A percentile compares a stretch with the other conserved stretches of the same genome.
Evolutionary conservation across 2,797 vertebrate genomes (phyloP).

Genomic region (Lagorchestes hirsutus): DNA sequence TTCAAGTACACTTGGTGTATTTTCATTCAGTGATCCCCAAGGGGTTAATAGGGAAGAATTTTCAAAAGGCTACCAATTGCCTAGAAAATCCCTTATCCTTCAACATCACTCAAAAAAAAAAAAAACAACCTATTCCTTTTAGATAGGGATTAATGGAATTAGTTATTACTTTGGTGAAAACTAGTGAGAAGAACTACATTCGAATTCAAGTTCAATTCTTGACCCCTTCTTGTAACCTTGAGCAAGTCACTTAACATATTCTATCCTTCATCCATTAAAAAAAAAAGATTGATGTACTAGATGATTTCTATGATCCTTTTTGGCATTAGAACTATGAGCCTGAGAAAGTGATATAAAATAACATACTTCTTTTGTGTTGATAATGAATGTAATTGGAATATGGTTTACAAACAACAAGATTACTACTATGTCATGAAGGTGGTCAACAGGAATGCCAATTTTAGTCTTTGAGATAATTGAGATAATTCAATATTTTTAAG

Average conservation of each 20-base stretch:
- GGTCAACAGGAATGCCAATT: background rate
- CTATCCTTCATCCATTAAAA: background rate
- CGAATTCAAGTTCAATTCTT: background rate
- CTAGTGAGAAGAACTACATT: background rate
- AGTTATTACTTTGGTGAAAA: slow-evolving; percentile 24
- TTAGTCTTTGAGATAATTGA: background rate
- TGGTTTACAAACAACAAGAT: background rate
- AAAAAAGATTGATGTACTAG: background rate
- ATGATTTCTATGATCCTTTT: background rate
- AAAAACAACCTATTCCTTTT: slow-evolving; percentile 18
- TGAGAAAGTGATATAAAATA: background rate
- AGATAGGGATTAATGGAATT: background rate
- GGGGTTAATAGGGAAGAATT: slow-evolving; percentile 1
- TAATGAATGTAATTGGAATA: background rate
- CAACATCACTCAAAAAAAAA: background rate
- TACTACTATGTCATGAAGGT: background rate
- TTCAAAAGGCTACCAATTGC: slow-evolving; percentile 47
- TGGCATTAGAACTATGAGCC: background rate
- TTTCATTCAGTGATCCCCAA: slow-evolving; percentile 21
- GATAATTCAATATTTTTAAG: background rate
- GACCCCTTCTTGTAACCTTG: background rate
- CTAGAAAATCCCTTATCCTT: slow-evolving; percentile 15
- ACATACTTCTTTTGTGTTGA: background rate
- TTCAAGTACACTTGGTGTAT: slow-evolving; percentile 8
- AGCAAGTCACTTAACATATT: background rate